Evolutionary conservation across 2,113 vertebrate species (phyloP), one percentile per base, ranked within the genome.

Genomic region (Natator depressus): DNA sequence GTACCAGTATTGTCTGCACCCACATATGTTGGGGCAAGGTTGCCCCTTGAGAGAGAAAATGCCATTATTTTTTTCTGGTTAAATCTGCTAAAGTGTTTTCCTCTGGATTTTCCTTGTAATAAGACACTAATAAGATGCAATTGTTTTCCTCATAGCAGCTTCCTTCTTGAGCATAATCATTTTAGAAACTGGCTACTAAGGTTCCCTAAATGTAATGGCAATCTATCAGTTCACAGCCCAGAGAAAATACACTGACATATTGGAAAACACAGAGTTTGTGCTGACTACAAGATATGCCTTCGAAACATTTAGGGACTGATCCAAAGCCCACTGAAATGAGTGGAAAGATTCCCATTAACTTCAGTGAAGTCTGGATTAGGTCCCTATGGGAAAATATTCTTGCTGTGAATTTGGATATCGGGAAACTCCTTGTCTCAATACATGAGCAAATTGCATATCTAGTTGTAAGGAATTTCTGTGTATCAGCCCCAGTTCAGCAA

Each of bases 371-470:
- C 38, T 93, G 80, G n/a, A 92, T 85, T 75, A 57, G 24, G 62
- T 80, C 89, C 55, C 83, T 69, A 27, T 14, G 92, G 94, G 91
- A 95, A 88, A 96, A 92, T 89, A 83, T 31, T 53, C 27, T 91
- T 91, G 19, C 76, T 55, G 29, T 80, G 81, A 96, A 54, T 25
- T 49, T n/a, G 59, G 2, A 1, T 49, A 51, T 29, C 75, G 85
- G 89, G 29, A 95, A 89, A 57, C 59, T 92, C 90, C 81, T 95
- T 94, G 27, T 86, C 96, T 95, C 94, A 95, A 81, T 91, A 57
- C 79, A 85, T 0, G 2, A 93, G 35, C 35, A 96, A 93, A 94
- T 93, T 87, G 38, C 3, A 0, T 91, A 96, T 94, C 65, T 91
- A 57, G 51, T 92, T 84, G 53, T 54, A 91, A 81, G 89, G 82